phyloP scores from a whole-genome alignment of 2,888 invertebrate genomes.

The Mythimna ferrago region DNA sequence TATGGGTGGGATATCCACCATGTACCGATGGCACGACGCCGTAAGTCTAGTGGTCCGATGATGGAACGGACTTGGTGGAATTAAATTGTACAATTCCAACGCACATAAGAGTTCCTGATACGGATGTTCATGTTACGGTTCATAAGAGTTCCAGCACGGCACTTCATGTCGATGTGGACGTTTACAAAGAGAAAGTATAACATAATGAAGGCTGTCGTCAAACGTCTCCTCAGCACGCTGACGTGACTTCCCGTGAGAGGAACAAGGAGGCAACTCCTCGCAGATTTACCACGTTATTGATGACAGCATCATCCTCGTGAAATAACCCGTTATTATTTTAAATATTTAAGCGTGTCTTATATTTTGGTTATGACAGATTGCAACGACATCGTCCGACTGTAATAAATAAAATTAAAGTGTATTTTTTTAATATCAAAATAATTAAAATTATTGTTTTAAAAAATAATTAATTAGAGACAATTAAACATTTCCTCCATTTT shows the following conservation, averaged over 20 bases:
- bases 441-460: not conserved
- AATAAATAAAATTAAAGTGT: too few relatives aligned
- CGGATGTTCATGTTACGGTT: not conserved
- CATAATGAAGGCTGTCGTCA: not conserved
- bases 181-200: not conserved
- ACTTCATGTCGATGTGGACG: slow-evolving; percentile 8
- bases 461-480: not conserved
- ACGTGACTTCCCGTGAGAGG: slow-evolving; percentile 5
- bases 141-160: not conserved
- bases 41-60: too few relatives aligned
- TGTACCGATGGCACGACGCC: too few relatives aligned
- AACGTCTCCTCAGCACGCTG: slow-evolving; percentile 2
- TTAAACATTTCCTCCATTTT: not conserved
- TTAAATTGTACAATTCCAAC: too few relatives aligned
- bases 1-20: too few relatives aligned
- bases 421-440: too few relatives aligned
- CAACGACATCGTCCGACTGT: not conserved
- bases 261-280: slow-evolving; percentile 6
- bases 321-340: slow-evolving; percentile 2
- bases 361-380: not conserved
- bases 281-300: slow-evolving; percentile 33
- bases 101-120: too few relatives aligned
- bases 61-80: too few relatives aligned
- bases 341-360: not conserved
- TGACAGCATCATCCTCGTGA: slow-evolving; percentile 17